Percentiles rank a stretch among this genome's conserved stretches.
phyloP scores from a whole-genome alignment of 2,888 invertebrate genomes.

The Meganola albula region DNA sequence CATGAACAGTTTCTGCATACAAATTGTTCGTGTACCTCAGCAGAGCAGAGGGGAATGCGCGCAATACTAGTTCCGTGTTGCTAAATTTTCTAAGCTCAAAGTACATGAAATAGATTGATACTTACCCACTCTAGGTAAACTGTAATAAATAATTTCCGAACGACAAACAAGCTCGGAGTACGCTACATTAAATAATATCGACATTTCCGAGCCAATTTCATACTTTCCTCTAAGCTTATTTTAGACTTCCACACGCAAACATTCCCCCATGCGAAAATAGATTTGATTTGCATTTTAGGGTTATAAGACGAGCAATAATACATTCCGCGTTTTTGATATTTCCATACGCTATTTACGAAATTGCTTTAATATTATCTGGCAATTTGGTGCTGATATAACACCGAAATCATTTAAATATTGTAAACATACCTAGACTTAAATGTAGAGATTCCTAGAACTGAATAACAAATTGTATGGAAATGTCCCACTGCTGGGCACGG shows the following conservation, averaged over 20 bases:
- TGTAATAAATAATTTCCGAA: conserved; percentile 66
- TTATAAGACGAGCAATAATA: conserved; percentile 52
- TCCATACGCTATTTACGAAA: conserved; percentile 22
- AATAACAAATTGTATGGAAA: too few species aligned
- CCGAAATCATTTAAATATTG: too few species aligned
- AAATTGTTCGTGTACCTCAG: too few species aligned
- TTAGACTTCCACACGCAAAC: conserved; percentile 60
- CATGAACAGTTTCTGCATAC: too few species aligned
- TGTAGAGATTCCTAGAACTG: too few species aligned
- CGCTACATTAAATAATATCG: conserved; percentile 71
- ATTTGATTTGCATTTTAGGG: conserved; percentile 64
- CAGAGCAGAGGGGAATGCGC: too few species aligned
- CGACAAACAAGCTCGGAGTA: conserved; percentile 58
- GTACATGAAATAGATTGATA: background rate
- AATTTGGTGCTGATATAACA: too few species aligned
- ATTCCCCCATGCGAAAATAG: conserved; percentile 57
- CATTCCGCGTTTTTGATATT: conserved; percentile 32
- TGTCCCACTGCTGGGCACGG: too few species aligned
- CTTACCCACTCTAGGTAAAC: conserved; percentile 35
- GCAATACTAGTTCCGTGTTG: too few species aligned
- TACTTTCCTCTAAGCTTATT: conserved; percentile 67
- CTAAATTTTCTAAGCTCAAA: too few species aligned
- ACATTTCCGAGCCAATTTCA: conserved; percentile 69
- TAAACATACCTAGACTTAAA: too few species aligned
- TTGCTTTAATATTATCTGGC: conserved; percentile 15